Base-by-base conservation (phyloP, 2,888 invertebrate species). In the Tridacna gigas region DNA sequence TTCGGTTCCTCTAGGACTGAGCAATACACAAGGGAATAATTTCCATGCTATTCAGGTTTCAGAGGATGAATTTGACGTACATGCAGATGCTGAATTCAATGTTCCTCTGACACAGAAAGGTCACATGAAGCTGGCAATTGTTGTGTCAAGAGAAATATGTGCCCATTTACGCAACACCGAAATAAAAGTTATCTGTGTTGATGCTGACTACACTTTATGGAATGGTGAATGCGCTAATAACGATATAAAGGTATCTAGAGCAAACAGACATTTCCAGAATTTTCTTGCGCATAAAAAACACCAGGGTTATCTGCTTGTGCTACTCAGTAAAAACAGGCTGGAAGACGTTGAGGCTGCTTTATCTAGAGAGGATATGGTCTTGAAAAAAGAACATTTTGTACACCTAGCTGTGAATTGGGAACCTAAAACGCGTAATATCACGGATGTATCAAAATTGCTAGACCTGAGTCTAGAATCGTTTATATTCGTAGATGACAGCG, bases 211-310 rank as follows among this genome's bases (percentile, higher is more conserved):
- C 25, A 63, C 63, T 18, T 9, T 63, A 3, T 63, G 63, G 63
- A 22, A 63, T 22, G 63, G 63, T 9, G 63, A 63, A 63, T 22
- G 63, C 22, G 63, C 63, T n/a, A 63, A 63, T 22, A 63, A n/a
- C 4, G 63, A 25, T 22, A 22, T 63, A 13, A 3, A 22, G 13
- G 9, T 63, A 63, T n/a, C 63, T n/a, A 22, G 2, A 22, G 63
- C 7, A 4, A 20, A 63, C 22, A 25, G n/a, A 25, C 4, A n/a
- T 63, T 63, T 63, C 26, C 63, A 63, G 22, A 63, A 13, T n/a
- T 63, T 63, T 63, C 25, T 63, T 9, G 12, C 13, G 22, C 63
- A 63, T n/a, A 63, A 63, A 22, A 22, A n/a, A 13, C 63, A 63
- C 26, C n/a, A 63, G 22, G 63, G 63, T 13, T 63, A 22, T 63